phyloP scores from a whole-genome alignment of 2,113 vertebrate species.

The Meleagris gallopavo region DNA sequence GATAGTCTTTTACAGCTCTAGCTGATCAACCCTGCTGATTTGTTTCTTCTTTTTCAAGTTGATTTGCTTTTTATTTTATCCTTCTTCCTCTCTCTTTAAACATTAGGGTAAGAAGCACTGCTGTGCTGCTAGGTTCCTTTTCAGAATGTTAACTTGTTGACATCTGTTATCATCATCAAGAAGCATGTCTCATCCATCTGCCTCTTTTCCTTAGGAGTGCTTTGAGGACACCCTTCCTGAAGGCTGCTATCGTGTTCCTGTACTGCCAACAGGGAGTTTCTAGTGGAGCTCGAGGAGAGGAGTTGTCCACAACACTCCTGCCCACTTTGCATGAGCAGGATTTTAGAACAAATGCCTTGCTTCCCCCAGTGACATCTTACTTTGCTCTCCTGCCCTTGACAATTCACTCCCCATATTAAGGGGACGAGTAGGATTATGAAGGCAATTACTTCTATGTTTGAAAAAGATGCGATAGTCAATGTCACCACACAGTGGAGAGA shows the following conservation, averaged over 20 bases:
- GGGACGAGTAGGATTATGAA: background rate
- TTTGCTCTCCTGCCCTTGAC: background rate
- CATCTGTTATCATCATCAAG: constrained; percentile 40
- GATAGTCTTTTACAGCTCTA: constrained; percentile 38
- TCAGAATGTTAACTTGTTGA: constrained; percentile 49
- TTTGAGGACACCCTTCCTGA: background rate
- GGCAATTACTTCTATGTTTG: background rate
- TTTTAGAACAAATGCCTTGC: background rate
- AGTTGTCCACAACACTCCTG: background rate
- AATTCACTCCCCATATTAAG: background rate
- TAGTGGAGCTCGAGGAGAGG: background rate
- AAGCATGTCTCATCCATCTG: constrained; percentile 48
- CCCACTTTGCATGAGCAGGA: background rate
- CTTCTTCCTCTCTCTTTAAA: background rate
- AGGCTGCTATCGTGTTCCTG: constrained; percentile 17
- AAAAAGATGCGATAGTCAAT: constrained; percentile 30
- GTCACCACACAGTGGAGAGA: constrained; percentile 9
- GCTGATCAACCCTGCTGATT: constrained; percentile 1
- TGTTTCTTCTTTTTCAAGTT: background rate
- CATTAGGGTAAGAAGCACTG: constrained; percentile 14
- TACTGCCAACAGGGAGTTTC: background rate
- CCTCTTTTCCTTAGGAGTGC: background rate
- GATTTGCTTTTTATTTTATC: background rate
- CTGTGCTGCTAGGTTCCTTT: constrained; percentile 20
- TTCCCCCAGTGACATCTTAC: background rate